Percentiles rank a stretch among this genome's conserved stretches.
Conservation (phyloP, 2,797 vertebrate genomes). For the Bradypus variegatus region DNA sequence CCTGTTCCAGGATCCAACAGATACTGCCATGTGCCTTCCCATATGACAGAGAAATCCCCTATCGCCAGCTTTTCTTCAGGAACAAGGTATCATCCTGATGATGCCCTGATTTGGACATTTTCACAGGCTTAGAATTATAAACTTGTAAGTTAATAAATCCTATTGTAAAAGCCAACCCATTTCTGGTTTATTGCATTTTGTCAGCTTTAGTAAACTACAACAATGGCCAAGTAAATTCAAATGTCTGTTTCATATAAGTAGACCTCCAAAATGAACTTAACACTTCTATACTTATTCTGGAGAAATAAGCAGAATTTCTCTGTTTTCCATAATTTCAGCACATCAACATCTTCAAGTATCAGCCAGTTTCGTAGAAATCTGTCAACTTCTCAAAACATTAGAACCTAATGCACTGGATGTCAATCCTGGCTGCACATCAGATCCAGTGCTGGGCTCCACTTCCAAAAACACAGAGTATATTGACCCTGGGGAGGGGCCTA, state of each 20-base stretch:
- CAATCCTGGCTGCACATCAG: neutral
- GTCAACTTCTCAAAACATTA: rapidly evolving
- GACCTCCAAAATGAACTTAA: neutral
- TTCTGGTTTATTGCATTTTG: too few relatives aligned
- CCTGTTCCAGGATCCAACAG: neutral
- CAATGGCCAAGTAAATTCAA: neutral
- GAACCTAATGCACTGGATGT: too few relatives aligned
- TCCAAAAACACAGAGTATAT: neutral
- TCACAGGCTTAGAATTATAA: too few relatives aligned
- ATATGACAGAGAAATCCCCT: too few relatives aligned
- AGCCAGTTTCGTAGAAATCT: rapidly evolving
- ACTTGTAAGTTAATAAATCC: too few relatives aligned
- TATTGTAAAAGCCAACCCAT: too few relatives aligned
- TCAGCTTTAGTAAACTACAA: too few relatives aligned
- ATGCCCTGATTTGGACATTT: too few relatives aligned
- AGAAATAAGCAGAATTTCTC: neutral
- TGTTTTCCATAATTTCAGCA: neutral
- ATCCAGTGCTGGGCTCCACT: neutral
- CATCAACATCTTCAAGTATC: neutral
- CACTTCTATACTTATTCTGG: neutral
- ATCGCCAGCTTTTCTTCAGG: too few relatives aligned
- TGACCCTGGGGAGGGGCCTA: neutral
- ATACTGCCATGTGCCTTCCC: too few relatives aligned
- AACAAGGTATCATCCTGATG: too few relatives aligned
- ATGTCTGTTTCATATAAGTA: neutral